Conservation (phyloP, 2,888 invertebrate species). For the Thalpophila matura region DNA sequence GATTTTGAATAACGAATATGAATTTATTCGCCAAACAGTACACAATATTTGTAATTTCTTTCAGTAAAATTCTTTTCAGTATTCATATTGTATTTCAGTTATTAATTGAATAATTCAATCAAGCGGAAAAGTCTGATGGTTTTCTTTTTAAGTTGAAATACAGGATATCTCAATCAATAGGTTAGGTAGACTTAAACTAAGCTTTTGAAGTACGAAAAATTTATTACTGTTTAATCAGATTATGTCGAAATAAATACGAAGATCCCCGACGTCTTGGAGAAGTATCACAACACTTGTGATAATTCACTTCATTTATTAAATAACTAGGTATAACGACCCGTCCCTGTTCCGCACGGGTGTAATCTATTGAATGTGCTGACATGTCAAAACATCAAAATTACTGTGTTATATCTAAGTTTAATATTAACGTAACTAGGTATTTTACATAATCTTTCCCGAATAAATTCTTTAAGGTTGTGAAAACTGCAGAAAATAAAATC, state of each 20-base stretch:
- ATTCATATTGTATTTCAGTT: not conserved
- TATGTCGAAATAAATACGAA: not conserved
- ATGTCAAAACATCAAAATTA: no score
- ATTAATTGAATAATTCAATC: slow-evolving; percentile 2
- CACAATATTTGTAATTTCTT: not conserved
- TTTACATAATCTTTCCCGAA: no score
- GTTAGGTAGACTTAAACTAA: not conserved
- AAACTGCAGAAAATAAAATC: no score
- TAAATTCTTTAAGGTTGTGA: no score
- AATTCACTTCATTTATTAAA: no score
- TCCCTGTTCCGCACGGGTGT: no score
- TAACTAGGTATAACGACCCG: no score
- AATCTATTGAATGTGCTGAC: no score
- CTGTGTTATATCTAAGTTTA: no score
- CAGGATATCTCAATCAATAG: not conserved
- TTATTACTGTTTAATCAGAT: not conserved
- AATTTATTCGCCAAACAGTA: no score
- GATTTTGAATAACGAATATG: slow-evolving; percentile 1
- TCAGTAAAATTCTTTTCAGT: not conserved
- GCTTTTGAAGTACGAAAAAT: not conserved
- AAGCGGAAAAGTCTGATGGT: not conserved
- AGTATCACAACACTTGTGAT: not conserved
- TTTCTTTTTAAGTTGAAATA: not conserved
- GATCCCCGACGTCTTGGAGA: not conserved
- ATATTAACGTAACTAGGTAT: no score